A percentile compares a stretch with the other conserved stretches of the same genome.
These are phyloP conservation scores for Oncopodura yosiiana DNA, from an alignment of 1,140 invertebrate genomes.

Conservation along the genomic window DNA sequence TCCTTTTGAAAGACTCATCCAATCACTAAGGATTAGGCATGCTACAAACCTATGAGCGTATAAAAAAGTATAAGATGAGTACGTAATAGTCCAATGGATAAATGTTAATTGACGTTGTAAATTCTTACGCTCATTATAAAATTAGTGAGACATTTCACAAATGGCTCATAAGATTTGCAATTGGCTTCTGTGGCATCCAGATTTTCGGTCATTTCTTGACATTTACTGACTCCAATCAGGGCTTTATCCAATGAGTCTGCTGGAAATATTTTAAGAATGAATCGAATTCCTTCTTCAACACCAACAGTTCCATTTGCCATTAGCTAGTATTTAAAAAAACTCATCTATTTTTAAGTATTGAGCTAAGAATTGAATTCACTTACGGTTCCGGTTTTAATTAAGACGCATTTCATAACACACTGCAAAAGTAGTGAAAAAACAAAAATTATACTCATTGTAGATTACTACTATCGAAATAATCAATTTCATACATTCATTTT, in stretches of 20 bases:
- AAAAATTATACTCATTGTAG: too few species aligned
- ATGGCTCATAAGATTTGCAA: conserved; percentile 11
- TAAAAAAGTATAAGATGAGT: too few species aligned
- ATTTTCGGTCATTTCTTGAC: neutral
- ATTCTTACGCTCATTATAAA: conserved; percentile 13
- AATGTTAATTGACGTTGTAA: too few species aligned
- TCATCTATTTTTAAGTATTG: too few species aligned
- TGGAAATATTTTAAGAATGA: conserved; percentile 2
- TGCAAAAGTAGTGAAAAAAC: too few species aligned
- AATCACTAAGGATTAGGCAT: too few species aligned
- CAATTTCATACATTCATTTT: conserved; percentile 19
- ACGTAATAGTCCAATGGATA: too few species aligned
- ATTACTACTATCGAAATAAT: too few species aligned
- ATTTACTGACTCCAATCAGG: conserved; percentile 5
- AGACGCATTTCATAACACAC: conserved; percentile 14
- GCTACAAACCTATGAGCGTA: too few species aligned
- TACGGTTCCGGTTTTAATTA: neutral
- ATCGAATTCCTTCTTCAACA: conserved; percentile 1
- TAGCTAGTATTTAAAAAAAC: neutral
- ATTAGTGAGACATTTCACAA: conserved; percentile 9
- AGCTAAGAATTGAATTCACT: neutral
- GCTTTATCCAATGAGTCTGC: conserved; percentile 1
- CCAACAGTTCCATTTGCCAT: neutral
- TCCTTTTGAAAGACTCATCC: too few species aligned
- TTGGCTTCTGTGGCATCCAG: conserved; percentile 6